A percentile compares a stretch with the other conserved stretches of the same genome.
phyloP scores from a whole-genome alignment of 2,888 invertebrate species.

The Perithous albicinctus region DNA sequence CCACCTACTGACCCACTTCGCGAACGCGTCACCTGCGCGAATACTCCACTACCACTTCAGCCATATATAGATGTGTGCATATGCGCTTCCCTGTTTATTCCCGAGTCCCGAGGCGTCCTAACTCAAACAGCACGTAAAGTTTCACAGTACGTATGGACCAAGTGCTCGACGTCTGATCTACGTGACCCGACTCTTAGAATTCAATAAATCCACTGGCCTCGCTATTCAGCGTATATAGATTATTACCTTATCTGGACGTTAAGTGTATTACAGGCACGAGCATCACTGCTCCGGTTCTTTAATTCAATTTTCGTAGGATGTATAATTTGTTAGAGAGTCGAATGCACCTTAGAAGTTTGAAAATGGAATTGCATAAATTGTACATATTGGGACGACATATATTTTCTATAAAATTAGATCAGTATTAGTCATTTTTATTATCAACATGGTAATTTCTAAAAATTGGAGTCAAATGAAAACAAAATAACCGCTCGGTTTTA shows the following conservation, averaged over 20 bases:
- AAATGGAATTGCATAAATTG: not conserved
- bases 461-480: too few species aligned
- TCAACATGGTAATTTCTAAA: too few species aligned
- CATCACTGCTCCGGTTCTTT: not conserved
- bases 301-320: not conserved
- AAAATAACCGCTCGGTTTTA: too few species aligned
- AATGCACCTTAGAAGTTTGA: not conserved
- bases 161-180: not conserved
- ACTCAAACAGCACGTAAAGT: not conserved
- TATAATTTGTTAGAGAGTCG: too few species aligned
- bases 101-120: not conserved
- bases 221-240: not conserved
- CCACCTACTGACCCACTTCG: conserved; percentile 80
- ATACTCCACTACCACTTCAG: not conserved
- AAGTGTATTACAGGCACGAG: not conserved
- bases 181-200: conserved; percentile 7
- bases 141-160: not conserved
- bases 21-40: conserved; percentile 55
- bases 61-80: not conserved
- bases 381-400: too few species aligned
- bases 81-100: not conserved
- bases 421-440: too few species aligned
- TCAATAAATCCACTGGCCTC: not conserved
- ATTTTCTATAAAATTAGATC: too few species aligned
- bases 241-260: not conserved